phyloP scores from a whole-genome alignment of 2,113 vertebrate genomes.

The Siphamia tubifer region DNA sequence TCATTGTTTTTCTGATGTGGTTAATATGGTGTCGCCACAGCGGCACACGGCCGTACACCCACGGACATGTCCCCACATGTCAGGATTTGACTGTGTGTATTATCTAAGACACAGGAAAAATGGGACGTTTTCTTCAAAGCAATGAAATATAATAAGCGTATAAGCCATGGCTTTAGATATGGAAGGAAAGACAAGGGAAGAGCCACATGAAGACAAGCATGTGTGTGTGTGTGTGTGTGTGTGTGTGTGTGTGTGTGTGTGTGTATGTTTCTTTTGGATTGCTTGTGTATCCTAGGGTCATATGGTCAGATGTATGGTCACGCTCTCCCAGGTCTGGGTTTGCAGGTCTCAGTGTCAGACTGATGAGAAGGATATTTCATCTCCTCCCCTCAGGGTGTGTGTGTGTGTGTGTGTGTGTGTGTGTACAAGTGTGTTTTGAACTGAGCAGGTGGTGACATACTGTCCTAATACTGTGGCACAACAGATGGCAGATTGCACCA shows the following conservation, averaged over 20 bases:
- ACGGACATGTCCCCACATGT: constrained; percentile 51
- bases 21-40: constrained; percentile 63
- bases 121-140: constrained; percentile 14
- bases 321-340: constrained; percentile 32
- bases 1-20: constrained; percentile 63
- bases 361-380: constrained; percentile 69
- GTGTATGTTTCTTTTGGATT: not conserved
- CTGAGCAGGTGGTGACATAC: constrained; percentile 59
- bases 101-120: not conserved
- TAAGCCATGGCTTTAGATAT: constrained; percentile 1
- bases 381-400: constrained; percentile 39
- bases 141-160: constrained; percentile 32
- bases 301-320: constrained; percentile 56
- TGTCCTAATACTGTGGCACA: constrained; percentile 39
- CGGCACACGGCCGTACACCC: constrained; percentile 64
- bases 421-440: constrained; percentile 14
- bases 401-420: constrained; percentile 6
- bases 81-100: constrained; percentile 53
- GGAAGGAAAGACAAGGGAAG: not conserved
- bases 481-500: constrained; percentile 60
- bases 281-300: constrained; percentile 24
- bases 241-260: not conserved
- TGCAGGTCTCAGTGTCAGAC: constrained; percentile 39
- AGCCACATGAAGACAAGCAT: not conserved
- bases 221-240: constrained; percentile 1